phyloP scores from a whole-genome alignment of 2,113 vertebrate species.

The Oplegnathus fasciatus region DNA sequence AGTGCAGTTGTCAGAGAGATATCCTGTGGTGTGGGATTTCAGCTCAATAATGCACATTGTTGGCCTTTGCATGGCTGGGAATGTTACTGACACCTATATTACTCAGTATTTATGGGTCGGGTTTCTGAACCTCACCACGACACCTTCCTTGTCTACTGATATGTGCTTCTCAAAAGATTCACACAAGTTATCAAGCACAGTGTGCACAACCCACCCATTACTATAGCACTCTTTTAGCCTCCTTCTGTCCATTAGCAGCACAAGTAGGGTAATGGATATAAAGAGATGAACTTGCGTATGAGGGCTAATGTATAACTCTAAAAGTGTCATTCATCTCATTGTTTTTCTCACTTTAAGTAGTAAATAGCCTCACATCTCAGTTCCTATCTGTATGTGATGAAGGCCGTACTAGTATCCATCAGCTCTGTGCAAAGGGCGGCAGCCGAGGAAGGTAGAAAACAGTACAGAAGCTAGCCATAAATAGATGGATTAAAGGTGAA shows the following conservation, averaged over 20 bases:
- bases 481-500: constrained; percentile 37
- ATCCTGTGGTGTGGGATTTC: constrained; percentile 35
- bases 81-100: constrained; percentile 37
- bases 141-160: neutral
- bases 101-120: constrained; percentile 38
- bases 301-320: neutral
- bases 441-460: neutral
- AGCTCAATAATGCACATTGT: constrained; percentile 23
- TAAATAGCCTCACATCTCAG: neutral
- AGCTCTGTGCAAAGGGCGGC: constrained; percentile 2
- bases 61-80: constrained; percentile 34
- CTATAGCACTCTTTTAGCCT: neutral
- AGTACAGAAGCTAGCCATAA: neutral
- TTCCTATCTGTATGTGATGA: neutral
- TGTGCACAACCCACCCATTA: neutral
- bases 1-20: constrained; percentile 6
- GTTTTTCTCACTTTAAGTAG: constrained; percentile 3
- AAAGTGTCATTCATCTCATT: neutral
- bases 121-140: constrained; percentile 10
- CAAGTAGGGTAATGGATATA: neutral
- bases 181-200: neutral
- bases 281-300: neutral
- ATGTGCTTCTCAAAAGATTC: constrained; percentile 15
- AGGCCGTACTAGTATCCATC: neutral
- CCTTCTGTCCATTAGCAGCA: neutral